Evolutionary conservation across 1,140 invertebrate genomes (phyloP), one percentile per base, ranked within the genome.

Genomic region (Drosophila sproati): DNA sequence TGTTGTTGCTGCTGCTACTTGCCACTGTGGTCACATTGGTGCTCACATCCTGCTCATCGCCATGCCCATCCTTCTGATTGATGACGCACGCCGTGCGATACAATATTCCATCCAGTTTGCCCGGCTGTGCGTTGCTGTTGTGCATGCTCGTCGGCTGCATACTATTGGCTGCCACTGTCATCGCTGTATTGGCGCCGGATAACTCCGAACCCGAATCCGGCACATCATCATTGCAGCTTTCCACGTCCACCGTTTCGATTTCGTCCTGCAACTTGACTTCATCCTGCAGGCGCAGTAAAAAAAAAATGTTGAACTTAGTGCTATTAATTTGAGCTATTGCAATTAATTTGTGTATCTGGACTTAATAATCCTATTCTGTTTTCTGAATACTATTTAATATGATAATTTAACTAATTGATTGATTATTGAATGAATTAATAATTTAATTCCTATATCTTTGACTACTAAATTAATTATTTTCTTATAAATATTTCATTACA

Each of bases 161-260:
- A 43, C 39, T 43, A 41, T 59, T 64, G 48, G 48, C 6, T 5
- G 45, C 41, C 8, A 72, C 28, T 34, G 57, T 51, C 5, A 48
- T 45, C 4, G 62, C 31, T 48, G 60, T 43, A n/a, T 43, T 43
- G 4, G 37, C 69, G 3, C 28, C 50, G 10, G 63, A 51, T 6
- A 88, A 54, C 60, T 92, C 91, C 0, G 91, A 92, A 5, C 87
- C 91, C 1, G 91, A 92, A 59, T 92, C 91, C 45, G 91, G 91
- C 39, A 92, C 87, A 66, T 92, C 91, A 51, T 93, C 92, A 45
- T 90, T 91, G 62, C 89, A 92, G 57, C 93, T 93, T 78, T 94
- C 94, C 32, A 94, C 94, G 60, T 94, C 94, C 0, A 94, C 93
- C 1, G 93, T 94, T 91, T 94, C 94, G 50, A 94, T 94, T 77